Conservation (phyloP, 2,888 invertebrate species). For the Campaea margaritaria region DNA sequence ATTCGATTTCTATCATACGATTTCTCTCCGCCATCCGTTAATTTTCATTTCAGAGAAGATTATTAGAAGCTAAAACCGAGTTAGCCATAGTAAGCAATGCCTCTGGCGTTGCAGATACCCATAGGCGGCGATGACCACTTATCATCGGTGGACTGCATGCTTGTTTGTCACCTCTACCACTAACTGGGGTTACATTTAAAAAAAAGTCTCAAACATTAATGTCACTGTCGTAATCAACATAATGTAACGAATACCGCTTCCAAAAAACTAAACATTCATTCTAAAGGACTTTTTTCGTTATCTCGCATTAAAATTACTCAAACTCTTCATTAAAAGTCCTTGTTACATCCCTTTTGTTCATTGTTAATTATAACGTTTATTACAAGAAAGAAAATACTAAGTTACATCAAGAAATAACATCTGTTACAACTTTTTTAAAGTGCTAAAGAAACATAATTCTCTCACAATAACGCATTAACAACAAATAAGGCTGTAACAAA, state of each 20-base stretch:
- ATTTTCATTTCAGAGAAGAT: no score
- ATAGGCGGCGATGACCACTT: no score
- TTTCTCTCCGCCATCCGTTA: no score
- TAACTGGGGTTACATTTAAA: no score
- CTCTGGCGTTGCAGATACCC: no score
- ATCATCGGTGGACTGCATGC: no score
- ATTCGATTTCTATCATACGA: no score
- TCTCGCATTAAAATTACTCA: slow-evolving; percentile 20
- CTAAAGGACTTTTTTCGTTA: slow-evolving; percentile 3
- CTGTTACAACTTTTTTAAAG: slow-evolving; percentile 44
- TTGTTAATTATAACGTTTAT: slow-evolving; percentile 22
- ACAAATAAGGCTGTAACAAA: slow-evolving; percentile 68
- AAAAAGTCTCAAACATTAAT: no score
- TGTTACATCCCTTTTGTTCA: slow-evolving; percentile 11
- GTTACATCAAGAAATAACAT: slow-evolving; percentile 37
- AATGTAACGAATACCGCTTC: background rate
- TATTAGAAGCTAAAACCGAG: no score
- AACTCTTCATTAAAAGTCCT: slow-evolving; percentile 25
- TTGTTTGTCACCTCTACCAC: no score
- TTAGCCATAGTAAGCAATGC: no score
- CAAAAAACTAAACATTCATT: background rate
- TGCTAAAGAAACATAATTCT: slow-evolving; percentile 56
- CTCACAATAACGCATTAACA: slow-evolving; percentile 59
- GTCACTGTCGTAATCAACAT: background rate
- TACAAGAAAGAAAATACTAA: slow-evolving; percentile 28